Evolutionary conservation across 2,113 vertebrate species (phyloP).

Genomic region (Propithecus coquereli): DNA sequence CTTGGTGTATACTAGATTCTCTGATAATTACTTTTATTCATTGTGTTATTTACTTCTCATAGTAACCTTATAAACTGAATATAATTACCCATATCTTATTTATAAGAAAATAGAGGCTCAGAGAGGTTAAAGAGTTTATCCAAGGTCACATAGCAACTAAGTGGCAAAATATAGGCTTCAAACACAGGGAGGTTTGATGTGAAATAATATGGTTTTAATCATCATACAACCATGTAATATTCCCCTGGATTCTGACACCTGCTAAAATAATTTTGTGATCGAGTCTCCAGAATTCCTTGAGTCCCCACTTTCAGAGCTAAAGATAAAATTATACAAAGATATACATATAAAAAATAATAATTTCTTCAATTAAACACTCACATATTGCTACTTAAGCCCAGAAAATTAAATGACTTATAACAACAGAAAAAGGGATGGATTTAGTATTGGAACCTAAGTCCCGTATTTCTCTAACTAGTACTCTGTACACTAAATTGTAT

Average conservation of each 20-base stretch:
- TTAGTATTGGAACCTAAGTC: not conserved
- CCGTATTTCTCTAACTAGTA: not conserved
- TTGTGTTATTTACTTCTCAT: not conserved
- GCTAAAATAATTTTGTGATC: not conserved
- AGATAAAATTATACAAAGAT: not conserved
- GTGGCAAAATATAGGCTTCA: not conserved
- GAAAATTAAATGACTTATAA: slow-evolving; percentile 6
- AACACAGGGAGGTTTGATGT: not conserved
- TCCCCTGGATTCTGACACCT: not conserved
- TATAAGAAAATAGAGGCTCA: not conserved
- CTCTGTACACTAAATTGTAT: not conserved
- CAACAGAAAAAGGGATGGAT: not conserved
- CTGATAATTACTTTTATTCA: not conserved
- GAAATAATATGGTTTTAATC: not conserved
- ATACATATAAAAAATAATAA: not conserved
- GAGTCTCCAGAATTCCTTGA: not conserved
- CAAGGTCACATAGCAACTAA: not conserved
- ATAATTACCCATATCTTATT: not conserved
- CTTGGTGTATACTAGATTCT: not conserved
- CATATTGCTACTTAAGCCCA: not conserved
- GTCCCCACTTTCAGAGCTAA: not conserved
- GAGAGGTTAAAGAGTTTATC: not conserved
- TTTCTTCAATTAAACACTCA: not conserved
- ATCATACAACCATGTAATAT: not conserved
- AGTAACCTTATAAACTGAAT: slow-evolving; percentile 48